Conservation (phyloP, 2,888 invertebrate species). For the Epistrophella euchroma region DNA sequence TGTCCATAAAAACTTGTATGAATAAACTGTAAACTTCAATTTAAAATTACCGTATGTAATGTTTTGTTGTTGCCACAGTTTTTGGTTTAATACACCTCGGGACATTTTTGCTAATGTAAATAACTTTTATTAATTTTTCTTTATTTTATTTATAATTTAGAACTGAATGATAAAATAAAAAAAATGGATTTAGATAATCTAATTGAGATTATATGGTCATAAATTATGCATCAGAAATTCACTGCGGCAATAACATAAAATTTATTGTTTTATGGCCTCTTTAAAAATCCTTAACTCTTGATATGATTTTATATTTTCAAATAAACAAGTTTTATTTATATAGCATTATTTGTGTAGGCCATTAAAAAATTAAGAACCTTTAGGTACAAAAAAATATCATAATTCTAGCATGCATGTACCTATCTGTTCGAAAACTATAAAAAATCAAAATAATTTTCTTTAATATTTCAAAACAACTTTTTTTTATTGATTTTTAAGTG, state of each 20-base stretch:
- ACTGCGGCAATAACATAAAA: neutral
- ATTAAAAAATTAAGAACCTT: conserved; percentile 7
- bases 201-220: too few species aligned
- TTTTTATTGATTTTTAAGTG: conserved; percentile 71
- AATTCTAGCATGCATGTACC: conserved; percentile 28
- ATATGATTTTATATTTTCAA: conserved; percentile 16
- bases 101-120: too few species aligned
- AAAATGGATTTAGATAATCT: too few species aligned
- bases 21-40: too few species aligned
- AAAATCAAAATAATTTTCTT: neutral
- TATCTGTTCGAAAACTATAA: conserved; percentile 32
- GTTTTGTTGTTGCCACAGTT: too few species aligned
- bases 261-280: conserved; percentile 42
- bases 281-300: neutral
- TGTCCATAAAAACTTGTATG: too few species aligned
- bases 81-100: too few species aligned
- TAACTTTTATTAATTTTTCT: too few species aligned
- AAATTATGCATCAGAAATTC: neutral
- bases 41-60: too few species aligned
- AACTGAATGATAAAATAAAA: too few species aligned
- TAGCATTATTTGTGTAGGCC: neutral
- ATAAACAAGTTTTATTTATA: conserved; percentile 1
- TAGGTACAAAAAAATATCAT: neutral
- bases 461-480: neutral
- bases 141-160: too few species aligned